Evolutionary conservation across 2,797 vertebrate genomes (phyloP), one percentile per base, ranked within the genome.

Genomic region (Hirundo rustica): DNA sequence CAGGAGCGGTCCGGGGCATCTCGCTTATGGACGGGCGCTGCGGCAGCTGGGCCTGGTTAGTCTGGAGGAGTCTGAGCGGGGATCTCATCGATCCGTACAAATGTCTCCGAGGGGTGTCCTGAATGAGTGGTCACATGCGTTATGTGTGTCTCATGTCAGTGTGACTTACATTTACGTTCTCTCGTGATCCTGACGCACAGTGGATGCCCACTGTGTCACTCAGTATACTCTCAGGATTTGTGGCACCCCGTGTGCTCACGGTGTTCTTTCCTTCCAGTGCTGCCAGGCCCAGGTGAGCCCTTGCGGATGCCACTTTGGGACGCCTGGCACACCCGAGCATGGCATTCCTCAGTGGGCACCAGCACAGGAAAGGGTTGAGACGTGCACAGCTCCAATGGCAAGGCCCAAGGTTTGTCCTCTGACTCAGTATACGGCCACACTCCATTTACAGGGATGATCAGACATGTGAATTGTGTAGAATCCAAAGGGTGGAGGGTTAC

Each of bases 91-190:
- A 34, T 34, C 34, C 36, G 0, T n/a, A 6, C 16, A 20, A 40
- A 53, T 38, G 11, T n/a, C 23, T 23, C 29, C n/a, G 2, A 17
- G 47, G 29, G 55, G 7, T 17, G 40, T 78, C 34, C 87, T 5
- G 29, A 16, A 4, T 16, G 26, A 29, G 11, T 0, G 16, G 29
- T 13, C 2, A 11, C 10, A 40, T n/a, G 4, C 15, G 0, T 6
- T 8, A 0, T 0, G 1, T 5, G 2, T 12, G 16, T 14, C 9
- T 47, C 10, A 1, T 1, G 47, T 51, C 19, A 38, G 0, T 0
- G 25, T 45, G 51, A 8, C 27, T 40, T 11, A 4, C 1, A 23
- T 32, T 51, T 81, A 55, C 32, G 21, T 14, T 5, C 44, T 19
- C 19, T 34, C 68, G 42, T 29, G 10, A 23, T 34, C 44, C 64